These are phyloP conservation scores for Hyperopisus bebe DNA, from an alignment of 2,113 vertebrate species.

Conservation along the genomic window DNA sequence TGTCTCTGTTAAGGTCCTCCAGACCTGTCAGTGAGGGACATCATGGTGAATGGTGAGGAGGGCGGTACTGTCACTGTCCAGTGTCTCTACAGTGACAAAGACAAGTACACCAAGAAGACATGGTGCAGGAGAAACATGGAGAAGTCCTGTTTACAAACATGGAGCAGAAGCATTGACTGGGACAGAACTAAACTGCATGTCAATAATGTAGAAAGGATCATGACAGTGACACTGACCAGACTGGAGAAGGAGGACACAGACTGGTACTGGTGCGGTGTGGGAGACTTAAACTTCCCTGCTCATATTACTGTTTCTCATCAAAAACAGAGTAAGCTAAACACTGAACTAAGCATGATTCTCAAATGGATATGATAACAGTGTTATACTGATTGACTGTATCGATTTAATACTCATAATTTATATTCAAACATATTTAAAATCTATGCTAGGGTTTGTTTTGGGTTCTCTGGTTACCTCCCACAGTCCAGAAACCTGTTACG, in stretches of 20 bases:
- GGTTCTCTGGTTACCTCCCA: no score
- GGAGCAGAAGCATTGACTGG: no score
- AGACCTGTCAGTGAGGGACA: not conserved
- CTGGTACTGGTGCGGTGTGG: not conserved
- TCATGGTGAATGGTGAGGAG: not conserved
- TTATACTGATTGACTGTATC: not conserved
- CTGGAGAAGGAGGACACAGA: not conserved
- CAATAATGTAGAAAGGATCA: not conserved
- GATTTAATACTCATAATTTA: not conserved
- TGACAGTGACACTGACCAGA: not conserved
- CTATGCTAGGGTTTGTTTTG: no score
- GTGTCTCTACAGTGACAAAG: not conserved
- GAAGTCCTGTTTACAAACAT: no score
- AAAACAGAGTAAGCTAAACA: not conserved
- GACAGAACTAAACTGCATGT: not conserved
- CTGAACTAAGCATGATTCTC: not conserved
- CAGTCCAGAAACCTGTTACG: no score
- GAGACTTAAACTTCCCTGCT: not conserved
- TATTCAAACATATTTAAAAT: no score
- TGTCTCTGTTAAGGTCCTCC: not conserved
- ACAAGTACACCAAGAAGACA: not conserved
- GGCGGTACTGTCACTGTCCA: not conserved
- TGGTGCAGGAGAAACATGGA: constrained; percentile 1
- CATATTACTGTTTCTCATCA: not conserved
- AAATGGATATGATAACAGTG: not conserved